These are phyloP conservation scores for Nycticorax nycticorax DNA, from an alignment of 2,113 vertebrate genomes.

Conservation along the genomic window DNA sequence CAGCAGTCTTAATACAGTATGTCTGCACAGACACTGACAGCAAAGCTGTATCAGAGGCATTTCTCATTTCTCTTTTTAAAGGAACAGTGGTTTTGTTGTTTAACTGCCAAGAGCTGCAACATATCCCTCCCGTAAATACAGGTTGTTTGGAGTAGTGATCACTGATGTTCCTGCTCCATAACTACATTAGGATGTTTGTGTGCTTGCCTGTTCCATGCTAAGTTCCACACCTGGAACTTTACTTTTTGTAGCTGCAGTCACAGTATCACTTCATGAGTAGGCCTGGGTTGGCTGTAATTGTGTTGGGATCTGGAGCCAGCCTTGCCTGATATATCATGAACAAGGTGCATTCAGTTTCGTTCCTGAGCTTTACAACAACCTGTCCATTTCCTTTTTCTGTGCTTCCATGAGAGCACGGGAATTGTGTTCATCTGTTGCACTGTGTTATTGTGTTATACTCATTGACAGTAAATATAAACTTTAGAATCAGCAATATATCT, in stretches of 20 bases:
- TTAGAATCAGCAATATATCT: background rate
- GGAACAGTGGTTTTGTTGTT: background rate
- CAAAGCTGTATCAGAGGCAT: rapidly evolving
- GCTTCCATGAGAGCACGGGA: background rate
- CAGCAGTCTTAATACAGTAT: background rate
- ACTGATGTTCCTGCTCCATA: background rate
- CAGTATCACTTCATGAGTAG: background rate
- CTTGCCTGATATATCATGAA: background rate
- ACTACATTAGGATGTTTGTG: background rate
- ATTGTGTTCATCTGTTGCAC: background rate
- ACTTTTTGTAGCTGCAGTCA: background rate
- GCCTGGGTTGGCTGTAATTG: background rate
- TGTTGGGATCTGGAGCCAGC: background rate
- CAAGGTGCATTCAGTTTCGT: background rate
- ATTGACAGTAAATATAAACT: background rate
- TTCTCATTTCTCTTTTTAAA: background rate
- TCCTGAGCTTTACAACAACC: background rate
- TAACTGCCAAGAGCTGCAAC: background rate
- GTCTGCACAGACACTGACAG: background rate
- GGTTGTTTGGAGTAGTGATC: background rate
- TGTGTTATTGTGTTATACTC: background rate
- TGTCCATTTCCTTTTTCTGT: background rate
- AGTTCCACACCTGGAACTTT: background rate
- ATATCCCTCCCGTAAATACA: background rate
- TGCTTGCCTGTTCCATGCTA: background rate